Base-by-base conservation (phyloP, 2,888 invertebrate genomes). In the Drosophila neotestacea region DNA sequence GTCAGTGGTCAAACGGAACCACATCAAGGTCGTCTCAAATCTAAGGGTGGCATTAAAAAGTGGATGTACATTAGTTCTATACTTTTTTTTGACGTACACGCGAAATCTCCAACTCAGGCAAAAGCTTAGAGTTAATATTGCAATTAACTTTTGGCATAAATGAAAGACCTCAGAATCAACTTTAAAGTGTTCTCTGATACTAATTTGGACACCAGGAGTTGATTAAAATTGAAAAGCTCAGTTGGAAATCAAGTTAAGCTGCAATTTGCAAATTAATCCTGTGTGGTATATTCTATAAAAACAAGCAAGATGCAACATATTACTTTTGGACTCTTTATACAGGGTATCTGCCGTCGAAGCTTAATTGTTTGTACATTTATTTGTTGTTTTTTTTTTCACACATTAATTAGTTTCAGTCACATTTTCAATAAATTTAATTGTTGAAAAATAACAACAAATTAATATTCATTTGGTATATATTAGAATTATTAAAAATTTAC, bases 101-200 rank as follows among this genome's bases (percentile, higher is more conserved):
- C 68, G 16, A 72, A 38, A 28, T 11, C 55, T 36, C n/a, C 39
- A 32, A 6, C 51, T 38, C 41, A 46, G 52, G 42, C 44, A 27
- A 76, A 79, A 74, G 79, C 63, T 79, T 70, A 47, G 47, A 38
- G 22, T 27, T 47, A 36, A 64, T 64, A 59, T 51, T 70, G 70
- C 76, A 76, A 79, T 76, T 62, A 70, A 64, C 70, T 62, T n/a
- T 22, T 22, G 22, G 3, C 22, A 22, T 22, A 22, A 22, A 22
- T 22, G 22, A 22, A 22, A 3, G 1, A 1, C 3, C 22, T 22
- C 22, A 22, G 22, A 22, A 22, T 22, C 22, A 3, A 22, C 22
- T 22, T 22, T 22, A 3, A 22, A 22, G 22, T 22, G 22, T 22
- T 22, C 22, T 22, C 3, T 22, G 2, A 22, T 22, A 22, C 22